Percentiles rank a stretch among this genome's conserved stretches.
These are phyloP conservation scores for Aegotheles bennettii DNA, from an alignment of 2,113 vertebrate genomes.

Conservation along the genomic window DNA sequence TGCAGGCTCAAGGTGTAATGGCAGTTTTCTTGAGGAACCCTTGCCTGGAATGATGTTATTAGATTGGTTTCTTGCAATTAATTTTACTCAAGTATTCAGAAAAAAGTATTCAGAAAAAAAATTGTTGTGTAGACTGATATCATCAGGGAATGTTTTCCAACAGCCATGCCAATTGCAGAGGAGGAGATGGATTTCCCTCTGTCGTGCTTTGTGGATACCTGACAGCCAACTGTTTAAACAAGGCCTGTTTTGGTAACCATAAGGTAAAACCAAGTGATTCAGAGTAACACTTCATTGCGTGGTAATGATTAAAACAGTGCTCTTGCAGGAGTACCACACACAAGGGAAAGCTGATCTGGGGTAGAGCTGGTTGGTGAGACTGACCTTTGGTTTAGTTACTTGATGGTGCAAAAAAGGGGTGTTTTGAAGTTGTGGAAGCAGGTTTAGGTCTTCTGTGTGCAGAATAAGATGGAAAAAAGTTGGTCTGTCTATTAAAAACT, in stretches of 20 bases:
- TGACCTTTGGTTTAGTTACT: neutral
- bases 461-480: neutral
- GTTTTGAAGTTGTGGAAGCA: neutral
- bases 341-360: neutral
- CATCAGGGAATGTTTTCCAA: conserved; percentile 3
- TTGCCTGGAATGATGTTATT: neutral
- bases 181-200: conserved; percentile 30
- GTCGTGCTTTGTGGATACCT: conserved; percentile 8
- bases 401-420: neutral
- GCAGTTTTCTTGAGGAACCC: neutral
- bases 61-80: neutral
- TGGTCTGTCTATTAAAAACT: neutral
- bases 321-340: neutral
- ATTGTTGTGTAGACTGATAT: neutral
- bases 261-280: neutral
- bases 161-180: neutral
- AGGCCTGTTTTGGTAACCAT: neutral
- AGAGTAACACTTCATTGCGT: neutral
- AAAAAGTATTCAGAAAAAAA: neutral
- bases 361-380: neutral
- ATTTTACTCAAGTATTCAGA: neutral
- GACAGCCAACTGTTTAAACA: conserved; percentile 28
- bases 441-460: neutral
- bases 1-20: neutral
- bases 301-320: neutral